Evolutionary conservation across 1,140 invertebrate species (phyloP).

Genomic region (Elymnias hypermnestra): DNA sequence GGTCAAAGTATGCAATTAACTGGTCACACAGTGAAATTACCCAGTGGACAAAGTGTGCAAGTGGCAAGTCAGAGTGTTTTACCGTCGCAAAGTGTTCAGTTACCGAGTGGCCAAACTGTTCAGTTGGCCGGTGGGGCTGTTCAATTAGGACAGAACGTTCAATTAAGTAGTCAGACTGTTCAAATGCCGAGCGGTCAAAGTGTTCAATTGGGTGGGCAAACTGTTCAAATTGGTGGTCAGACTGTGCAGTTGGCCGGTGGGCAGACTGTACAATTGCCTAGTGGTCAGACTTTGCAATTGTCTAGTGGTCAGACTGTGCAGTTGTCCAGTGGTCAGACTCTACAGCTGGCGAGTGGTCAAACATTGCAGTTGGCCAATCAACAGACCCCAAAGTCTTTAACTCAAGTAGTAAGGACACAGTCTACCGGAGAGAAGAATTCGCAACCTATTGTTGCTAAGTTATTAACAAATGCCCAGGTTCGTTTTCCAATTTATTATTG

Average conservation of each 20-base stretch:
- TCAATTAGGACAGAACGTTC: slow-evolving; percentile 48
- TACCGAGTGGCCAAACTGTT: slow-evolving; percentile 56
- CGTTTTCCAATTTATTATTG: slow-evolving; percentile 11
- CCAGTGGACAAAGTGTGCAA: slow-evolving; percentile 64
- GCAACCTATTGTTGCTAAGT: slow-evolving; percentile 61
- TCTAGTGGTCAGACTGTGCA: slow-evolving; percentile 52
- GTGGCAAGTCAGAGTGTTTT: slow-evolving; percentile 56
- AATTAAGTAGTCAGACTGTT: slow-evolving; percentile 43
- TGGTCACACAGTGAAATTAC: slow-evolving; percentile 59
- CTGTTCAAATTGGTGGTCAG: slow-evolving; percentile 51
- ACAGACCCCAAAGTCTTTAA: slow-evolving; percentile 44
- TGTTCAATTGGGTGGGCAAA: slow-evolving; percentile 42
- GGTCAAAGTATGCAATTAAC: slow-evolving; percentile 59
- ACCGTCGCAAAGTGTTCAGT: slow-evolving; percentile 52
- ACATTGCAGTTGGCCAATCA: slow-evolving; percentile 50
- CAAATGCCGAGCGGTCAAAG: slow-evolving; percentile 53
- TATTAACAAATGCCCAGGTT: slow-evolving; percentile 64
- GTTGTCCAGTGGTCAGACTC: slow-evolving; percentile 51
- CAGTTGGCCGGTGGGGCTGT: slow-evolving; percentile 51
- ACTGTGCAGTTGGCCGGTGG: slow-evolving; percentile 52
- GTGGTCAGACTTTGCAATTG: slow-evolving; percentile 56
- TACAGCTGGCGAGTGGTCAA: slow-evolving; percentile 52
- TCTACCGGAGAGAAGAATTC: slow-evolving; percentile 41
- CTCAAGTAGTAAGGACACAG: slow-evolving; percentile 48
- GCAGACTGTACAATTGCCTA: slow-evolving; percentile 52